Percentiles rank a stretch among this genome's conserved stretches.
These are phyloP conservation scores for Porites rus DNA, from an alignment of 92 coral and sea anemone species.

Conservation along the genomic window DNA sequence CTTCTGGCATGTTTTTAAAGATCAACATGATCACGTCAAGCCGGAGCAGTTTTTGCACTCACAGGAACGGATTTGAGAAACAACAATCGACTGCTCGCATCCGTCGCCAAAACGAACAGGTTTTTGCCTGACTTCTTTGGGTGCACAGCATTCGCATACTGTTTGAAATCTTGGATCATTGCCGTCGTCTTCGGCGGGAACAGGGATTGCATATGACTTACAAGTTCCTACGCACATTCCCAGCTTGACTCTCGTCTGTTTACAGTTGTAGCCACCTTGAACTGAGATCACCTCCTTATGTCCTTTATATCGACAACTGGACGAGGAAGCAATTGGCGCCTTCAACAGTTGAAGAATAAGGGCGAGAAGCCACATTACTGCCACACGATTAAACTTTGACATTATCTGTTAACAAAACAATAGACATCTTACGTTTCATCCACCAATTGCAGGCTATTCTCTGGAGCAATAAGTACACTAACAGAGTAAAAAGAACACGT, in stretches of 20 bases:
- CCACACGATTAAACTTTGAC: conserved; percentile 27
- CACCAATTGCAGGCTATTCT: neutral
- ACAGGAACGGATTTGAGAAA: conserved; percentile 51
- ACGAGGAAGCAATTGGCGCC: conserved; percentile 7
- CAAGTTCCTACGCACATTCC: conserved; percentile 73
- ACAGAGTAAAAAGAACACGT: neutral
- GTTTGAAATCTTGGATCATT: conserved; percentile 25
- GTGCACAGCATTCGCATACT: conserved; percentile 40
- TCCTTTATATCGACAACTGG: conserved; percentile 43
- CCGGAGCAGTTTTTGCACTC: conserved; percentile 50
- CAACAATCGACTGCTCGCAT: conserved; percentile 32
- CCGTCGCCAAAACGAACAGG: conserved; percentile 33
- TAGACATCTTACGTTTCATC: conserved; percentile 35
- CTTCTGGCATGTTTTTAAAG: conserved; percentile 8
- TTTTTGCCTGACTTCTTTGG: conserved; percentile 14
- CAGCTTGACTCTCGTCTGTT: conserved; percentile 32
- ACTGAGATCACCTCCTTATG: conserved; percentile 50
- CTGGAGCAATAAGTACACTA: conserved; percentile 16
- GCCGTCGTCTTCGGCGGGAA: conserved; percentile 23
- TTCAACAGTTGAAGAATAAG: conserved; percentile 33
- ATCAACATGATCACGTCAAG: conserved; percentile 12
- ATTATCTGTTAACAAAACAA: conserved; percentile 50
- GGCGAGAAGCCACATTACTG: conserved; percentile 15
- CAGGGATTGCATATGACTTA: conserved; percentile 63
- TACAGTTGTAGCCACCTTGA: conserved; percentile 55